A percentile compares a stretch with the other conserved stretches of the same genome.
Evolutionary conservation across 2,888 invertebrate genomes (phyloP).

Genomic region (Macaria notata): DNA sequence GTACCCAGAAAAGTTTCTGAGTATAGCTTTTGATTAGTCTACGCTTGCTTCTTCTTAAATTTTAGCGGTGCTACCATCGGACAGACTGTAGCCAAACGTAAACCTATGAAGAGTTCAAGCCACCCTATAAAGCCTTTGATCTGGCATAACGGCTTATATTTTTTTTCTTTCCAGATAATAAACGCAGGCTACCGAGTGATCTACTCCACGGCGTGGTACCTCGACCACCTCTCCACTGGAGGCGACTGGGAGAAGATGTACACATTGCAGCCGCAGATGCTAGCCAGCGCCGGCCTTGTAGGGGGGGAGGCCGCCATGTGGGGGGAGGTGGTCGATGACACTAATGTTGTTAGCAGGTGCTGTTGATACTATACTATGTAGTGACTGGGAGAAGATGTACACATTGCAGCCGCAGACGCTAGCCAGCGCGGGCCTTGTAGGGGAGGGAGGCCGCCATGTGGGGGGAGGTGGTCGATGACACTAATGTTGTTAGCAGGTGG

Average conservation of each 20-base stretch:
- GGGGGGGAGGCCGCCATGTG: conserved; percentile 97
- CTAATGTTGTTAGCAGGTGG: conserved; percentile 85
- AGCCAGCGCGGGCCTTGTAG: neutral
- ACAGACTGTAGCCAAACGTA: too few species aligned
- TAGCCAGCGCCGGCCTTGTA: neutral
- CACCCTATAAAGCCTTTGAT: too few species aligned
- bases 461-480: conserved; percentile 91
- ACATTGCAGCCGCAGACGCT: conserved; percentile 83
- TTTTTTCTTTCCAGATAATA: conserved; percentile 28
- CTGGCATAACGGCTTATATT: neutral
- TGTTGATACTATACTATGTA: conserved; percentile 43
- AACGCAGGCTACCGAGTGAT: conserved; percentile 78
- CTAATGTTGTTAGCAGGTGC: conserved; percentile 78
- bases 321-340: conserved; percentile 91
- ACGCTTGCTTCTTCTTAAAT: too few species aligned
- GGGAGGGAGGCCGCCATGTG: conserved; percentile 97
- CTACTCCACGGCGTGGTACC: conserved; percentile 93
- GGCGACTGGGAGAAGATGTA: conserved; percentile 88
- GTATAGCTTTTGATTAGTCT: too few species aligned
- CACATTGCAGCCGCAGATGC: conserved; percentile 83
- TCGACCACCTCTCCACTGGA: conserved; percentile 83
- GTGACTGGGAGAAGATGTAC: conserved; percentile 88
- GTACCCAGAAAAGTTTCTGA: too few species aligned
- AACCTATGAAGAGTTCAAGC: too few species aligned
- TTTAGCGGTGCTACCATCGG: too few species aligned